Evolutionary conservation across 2,797 vertebrate genomes (phyloP).

Genomic region (Squalus acanthias): DNA sequence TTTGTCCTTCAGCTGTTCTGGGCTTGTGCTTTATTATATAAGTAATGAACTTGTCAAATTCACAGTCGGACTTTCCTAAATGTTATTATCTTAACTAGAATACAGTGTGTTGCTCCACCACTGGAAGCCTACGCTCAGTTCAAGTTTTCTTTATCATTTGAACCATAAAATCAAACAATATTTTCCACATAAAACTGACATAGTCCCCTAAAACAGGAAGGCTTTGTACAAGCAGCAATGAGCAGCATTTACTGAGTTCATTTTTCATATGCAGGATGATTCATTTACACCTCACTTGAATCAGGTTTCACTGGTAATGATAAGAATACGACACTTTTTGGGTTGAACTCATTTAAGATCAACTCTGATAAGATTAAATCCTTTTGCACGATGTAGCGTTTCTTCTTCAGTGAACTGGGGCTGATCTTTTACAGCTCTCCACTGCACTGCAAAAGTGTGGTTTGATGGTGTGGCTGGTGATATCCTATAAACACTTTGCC

Average conservation of each 20-base stretch:
- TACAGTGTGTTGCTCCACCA: neutral
- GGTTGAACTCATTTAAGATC: neutral
- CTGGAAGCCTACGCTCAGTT: neutral
- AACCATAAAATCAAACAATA: conserved; percentile 9
- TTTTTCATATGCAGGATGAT: neutral
- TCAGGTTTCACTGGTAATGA: neutral
- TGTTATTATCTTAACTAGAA: conserved; percentile 4
- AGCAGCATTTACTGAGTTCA: neutral
- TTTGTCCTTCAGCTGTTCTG: neutral
- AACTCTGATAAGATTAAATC: neutral
- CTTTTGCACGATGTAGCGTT: neutral
- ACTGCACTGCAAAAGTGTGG: neutral
- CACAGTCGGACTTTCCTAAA: neutral
- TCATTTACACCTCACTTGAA: neutral
- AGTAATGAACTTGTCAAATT: conserved; percentile 23
- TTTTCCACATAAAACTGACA: neutral
- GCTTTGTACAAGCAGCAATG: neutral
- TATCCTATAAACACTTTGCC: neutral
- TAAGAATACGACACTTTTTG: neutral
- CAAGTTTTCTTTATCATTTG: neutral
- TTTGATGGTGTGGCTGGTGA: neutral
- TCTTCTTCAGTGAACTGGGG: neutral
- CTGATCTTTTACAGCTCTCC: neutral
- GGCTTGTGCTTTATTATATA: neutral
- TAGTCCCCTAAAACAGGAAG: neutral